These are phyloP conservation scores for Hemicordylus capensis DNA, from an alignment of 2,113 vertebrate genomes.

Conservation along the genomic window DNA sequence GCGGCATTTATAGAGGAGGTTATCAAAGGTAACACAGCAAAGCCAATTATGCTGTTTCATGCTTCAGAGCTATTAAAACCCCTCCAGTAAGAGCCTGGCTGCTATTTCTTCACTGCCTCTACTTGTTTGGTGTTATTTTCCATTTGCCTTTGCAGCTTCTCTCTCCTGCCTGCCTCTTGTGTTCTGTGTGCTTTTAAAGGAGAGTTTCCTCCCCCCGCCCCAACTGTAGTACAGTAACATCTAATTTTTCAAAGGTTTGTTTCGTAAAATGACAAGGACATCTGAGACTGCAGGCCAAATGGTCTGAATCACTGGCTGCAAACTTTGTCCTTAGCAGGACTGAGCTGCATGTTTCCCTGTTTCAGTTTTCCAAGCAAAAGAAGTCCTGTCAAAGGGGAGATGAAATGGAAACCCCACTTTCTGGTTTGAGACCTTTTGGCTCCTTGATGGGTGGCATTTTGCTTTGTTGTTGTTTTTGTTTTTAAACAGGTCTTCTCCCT, in stretches of 20 bases:
- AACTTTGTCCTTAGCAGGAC: no score
- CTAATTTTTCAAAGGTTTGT: background rate
- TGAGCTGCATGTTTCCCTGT: accelerated
- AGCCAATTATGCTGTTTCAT: background rate
- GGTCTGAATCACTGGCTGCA: background rate
- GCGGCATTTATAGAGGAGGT: background rate
- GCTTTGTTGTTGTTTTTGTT: no score
- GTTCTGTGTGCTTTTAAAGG: background rate
- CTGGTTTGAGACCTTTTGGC: background rate
- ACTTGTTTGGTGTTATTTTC: background rate
- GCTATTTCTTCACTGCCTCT: background rate
- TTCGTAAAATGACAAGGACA: background rate
- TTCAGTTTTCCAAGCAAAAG: background rate
- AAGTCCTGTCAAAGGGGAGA: background rate
- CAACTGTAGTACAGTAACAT: background rate
- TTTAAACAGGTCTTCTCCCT: no score
- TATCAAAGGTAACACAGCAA: background rate
- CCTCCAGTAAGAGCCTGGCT: background rate
- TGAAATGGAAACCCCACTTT: no score
- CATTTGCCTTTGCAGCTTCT: background rate
- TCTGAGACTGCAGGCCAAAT: background rate
- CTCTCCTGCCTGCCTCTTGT: background rate
- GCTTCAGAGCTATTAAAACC: background rate
- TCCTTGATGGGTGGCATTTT: background rate
- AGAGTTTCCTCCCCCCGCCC: background rate